Base-by-base conservation (phyloP, 92 coral and sea anemone genomes). In the Siderastrea siderea region DNA sequence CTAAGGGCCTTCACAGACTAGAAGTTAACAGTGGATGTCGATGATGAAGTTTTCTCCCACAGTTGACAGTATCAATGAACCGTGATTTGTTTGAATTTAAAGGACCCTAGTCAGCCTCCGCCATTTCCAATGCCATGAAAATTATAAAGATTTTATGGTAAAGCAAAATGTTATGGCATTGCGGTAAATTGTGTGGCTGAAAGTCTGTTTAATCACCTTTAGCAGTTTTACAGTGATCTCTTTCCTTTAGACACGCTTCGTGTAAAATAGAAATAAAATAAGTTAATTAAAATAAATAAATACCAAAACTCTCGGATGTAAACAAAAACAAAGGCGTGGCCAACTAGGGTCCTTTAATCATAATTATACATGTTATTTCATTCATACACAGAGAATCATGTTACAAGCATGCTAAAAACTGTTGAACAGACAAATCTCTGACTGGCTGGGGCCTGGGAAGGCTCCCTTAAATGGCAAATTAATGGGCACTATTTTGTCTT, bases 141-240 rank as follows among this genome's bases (percentile, higher is more conserved):
- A 14, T 10, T 57, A 57, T 57, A 13, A n/a, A 68, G 11, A 47
- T 46, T 71, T 19, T 14, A 71, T 46, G 75, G 75, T 15, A 53
- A 47, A 13, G 75, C 75, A 19, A 71, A 70, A 70, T 70, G 13
- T 45, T 70, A 70, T 45, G 12, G 75, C 51, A 11, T 45, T 70
- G n/a, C 75, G 5, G 71, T 67, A 43, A 68, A 48, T 71, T 46
- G 17, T 46, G 75, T 71, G 13, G 5, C 57, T 11, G 75, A 13
- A 71, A 47, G 75, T 47, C 5, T 71, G 53, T 71, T 45, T 45
- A 71, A 71, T 71, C 3, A 46, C 6, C 53, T 71, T 71, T 71
- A 71, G 75, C 54, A 47, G 57, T 71, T 47, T 71, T 12, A 71
- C 52, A 71, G n/a, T 47, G 75, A 71, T 46, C 8, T 71, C 75